A percentile compares a stretch with the other conserved stretches of the same genome.
These are phyloP conservation scores for Trididemnum clinides DNA, from an alignment of 23 tunicate genomes.

Conservation along the genomic window DNA sequence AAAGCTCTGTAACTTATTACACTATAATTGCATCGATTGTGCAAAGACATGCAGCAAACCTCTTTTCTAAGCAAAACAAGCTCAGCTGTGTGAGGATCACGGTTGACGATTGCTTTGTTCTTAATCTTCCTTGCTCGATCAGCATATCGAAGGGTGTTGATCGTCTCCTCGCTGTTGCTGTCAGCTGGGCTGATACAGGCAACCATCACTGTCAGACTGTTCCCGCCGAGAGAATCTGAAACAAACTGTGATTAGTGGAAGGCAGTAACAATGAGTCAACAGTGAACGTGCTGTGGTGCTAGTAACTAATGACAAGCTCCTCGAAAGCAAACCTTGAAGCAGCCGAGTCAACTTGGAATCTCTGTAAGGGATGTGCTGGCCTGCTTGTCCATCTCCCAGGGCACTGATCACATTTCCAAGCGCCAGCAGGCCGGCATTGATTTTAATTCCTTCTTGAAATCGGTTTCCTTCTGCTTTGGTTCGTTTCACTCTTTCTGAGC, in stretches of 20 bases:
- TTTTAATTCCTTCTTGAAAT: slow-evolving; percentile 87
- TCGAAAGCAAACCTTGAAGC: slow-evolving; percentile 91
- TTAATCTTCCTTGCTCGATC: slow-evolving; percentile 93
- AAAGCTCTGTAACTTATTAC: too few relatives aligned
- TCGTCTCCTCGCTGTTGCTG: slow-evolving; percentile 72
- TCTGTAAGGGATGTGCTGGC: slow-evolving; percentile 84
- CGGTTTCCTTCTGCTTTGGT: slow-evolving; percentile 96
- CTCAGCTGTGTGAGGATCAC: slow-evolving; percentile 80
- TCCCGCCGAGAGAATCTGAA: slow-evolving; percentile 92
- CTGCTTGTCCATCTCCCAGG: slow-evolving; percentile 70
- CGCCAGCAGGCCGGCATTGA: slow-evolving; percentile 88
- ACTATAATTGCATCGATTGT: too few relatives aligned
- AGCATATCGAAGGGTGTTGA: slow-evolving; percentile 91
- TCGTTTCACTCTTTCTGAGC: slow-evolving; percentile 90
- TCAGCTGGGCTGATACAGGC: slow-evolving; percentile 91
- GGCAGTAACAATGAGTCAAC: too few relatives aligned
- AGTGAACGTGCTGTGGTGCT: too few relatives aligned
- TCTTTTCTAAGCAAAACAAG: slow-evolving; percentile 73
- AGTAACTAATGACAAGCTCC: too few relatives aligned
- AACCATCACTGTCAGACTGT: slow-evolving; percentile 87
- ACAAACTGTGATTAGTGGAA: too few relatives aligned
- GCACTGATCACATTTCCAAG: slow-evolving; percentile 95
- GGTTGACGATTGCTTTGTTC: slow-evolving; percentile 88
- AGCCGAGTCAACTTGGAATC: slow-evolving; percentile 91
- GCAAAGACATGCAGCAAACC: too few relatives aligned